Conservation (phyloP, 2,888 invertebrate genomes). For the Pterostichus madidus region DNA sequence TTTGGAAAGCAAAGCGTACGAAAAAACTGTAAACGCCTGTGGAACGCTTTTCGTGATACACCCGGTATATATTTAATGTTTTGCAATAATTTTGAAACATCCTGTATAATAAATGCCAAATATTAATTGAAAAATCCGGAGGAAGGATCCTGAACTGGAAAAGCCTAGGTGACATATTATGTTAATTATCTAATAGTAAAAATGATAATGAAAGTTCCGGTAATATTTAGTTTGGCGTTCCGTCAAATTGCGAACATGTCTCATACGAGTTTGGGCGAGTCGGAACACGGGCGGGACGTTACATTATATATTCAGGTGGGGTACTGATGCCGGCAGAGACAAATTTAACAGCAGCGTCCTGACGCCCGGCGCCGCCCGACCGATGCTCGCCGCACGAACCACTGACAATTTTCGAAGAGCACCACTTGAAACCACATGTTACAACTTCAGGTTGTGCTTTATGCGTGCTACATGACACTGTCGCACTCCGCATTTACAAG, state of each 20-base stretch:
- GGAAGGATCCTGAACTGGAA: too few species aligned
- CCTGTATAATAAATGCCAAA: too few species aligned
- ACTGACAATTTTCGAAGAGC: conserved; percentile 78
- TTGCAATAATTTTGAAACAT: too few species aligned
- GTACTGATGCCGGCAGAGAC: conserved; percentile 43
- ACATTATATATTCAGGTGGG: conserved; percentile 63
- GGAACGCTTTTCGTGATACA: too few species aligned
- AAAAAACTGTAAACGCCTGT: too few species aligned
- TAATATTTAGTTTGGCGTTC: too few species aligned
- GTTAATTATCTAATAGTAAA: too few species aligned
- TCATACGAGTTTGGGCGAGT: not conserved
- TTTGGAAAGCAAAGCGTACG: too few species aligned
- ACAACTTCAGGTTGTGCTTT: conserved; percentile 77
- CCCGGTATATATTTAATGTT: too few species aligned
- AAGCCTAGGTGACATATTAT: too few species aligned
- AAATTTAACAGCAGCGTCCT: conserved; percentile 42
- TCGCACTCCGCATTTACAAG: conserved; percentile 70
- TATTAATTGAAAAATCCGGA: too few species aligned
- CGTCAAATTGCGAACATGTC: not conserved
- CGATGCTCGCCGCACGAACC: conserved; percentile 69
- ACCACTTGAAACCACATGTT: conserved; percentile 78
- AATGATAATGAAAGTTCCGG: too few species aligned
- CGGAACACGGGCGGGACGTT: not conserved
- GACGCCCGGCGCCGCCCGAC: conserved; percentile 6
- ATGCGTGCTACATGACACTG: conserved; percentile 77